Base-by-base conservation (phyloP, 2,113 vertebrate species). In the Pogonocichla stellata region DNA sequence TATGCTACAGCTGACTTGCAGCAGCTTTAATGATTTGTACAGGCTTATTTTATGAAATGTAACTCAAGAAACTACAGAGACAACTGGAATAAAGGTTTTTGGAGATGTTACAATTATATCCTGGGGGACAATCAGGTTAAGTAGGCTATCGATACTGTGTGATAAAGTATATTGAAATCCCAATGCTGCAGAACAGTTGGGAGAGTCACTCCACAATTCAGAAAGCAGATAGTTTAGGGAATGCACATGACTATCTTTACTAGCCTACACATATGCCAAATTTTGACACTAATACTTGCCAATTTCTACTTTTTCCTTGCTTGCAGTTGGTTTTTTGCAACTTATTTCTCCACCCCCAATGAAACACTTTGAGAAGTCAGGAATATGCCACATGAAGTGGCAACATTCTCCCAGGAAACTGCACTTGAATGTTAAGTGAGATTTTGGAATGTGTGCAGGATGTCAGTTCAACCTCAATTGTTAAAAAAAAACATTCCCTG, bases 341-440 rank as follows among this genome's bases (percentile, higher is more conserved):
- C 29, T 36, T 86, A 48, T 26, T 84, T 86, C 60, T 91, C 50
- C 72, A 86, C 29, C 15, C 14, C 38, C n/a, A 78, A 18, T 74
- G 17, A 66, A 36, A 78, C 17, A 67, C 8, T 14, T 43, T 51
- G 58, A 88, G 42, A 86, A 90, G 38, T 70, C 64, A 70, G 24
- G 13, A 90, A 92, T 31, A 88, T 43, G 43, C 18, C 83, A 90
- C 34, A 61, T 8, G 19, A 73, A 86, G 45, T 14, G 29, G 17
- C n/a, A 90, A 65, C 16, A 20, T 6, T 12, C 61, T 81, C 48
- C 40, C 2, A 2, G 71, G 33, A 66, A 85, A 64, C 1, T 42
- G 2, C 9, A 33, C 15, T 80, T 18, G 19, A 77, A 60, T 0
- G 1, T 70, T 70, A 84, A 60, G 38, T 0, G 0, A 62, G 47